Evolutionary conservation across 2,113 vertebrate genomes (phyloP), one percentile per base, ranked within the genome.

Genomic region (Canis aureus): DNA sequence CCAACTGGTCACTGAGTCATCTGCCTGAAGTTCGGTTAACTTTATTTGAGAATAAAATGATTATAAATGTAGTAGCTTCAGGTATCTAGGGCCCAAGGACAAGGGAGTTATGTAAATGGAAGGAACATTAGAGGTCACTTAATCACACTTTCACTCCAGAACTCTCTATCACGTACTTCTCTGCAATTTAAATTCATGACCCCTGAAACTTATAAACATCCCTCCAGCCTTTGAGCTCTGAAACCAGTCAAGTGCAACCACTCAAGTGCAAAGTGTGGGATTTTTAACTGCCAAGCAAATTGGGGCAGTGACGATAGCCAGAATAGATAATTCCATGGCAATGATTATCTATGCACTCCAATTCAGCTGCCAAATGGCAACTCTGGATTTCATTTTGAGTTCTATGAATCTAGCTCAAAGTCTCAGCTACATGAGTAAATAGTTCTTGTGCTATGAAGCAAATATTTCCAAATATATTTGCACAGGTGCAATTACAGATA

Each of bases 131-230:
- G 74, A 95, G 92, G 92, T 95, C 80, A 67, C 69, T 95, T 97
- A 92, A 71, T 71, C 67, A 76, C 67, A 74, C 13, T 27, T 93
- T 87, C 64, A 84, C 93, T 88, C 69, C 66, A 84, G 73, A 93
- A 66, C 19, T 43, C 73, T 73, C 69, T 81, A 35, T n/a, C 64
- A 11, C 64, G 82, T 78, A 84, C 35, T 97, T 91, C 32, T 93
- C 6, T 73, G 94, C 76, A 81, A 92, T 90, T 96, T 80, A 92
- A 82, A 96, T 86, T 89, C 67, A 80, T 91, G 92, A 96, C 25
- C 59, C 62, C n/a, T 57, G 53, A 38, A 96, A 92, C 64, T 93
- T 96, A 69, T 92, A 95, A 95, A 86, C 80, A 76, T 32, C n/a
- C 51, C 5, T 74, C 51, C 22, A 74, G 60, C n/a, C 91, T 55